Conservation (phyloP, 1,140 invertebrate genomes). For the Hypsibius dujardini region DNA sequence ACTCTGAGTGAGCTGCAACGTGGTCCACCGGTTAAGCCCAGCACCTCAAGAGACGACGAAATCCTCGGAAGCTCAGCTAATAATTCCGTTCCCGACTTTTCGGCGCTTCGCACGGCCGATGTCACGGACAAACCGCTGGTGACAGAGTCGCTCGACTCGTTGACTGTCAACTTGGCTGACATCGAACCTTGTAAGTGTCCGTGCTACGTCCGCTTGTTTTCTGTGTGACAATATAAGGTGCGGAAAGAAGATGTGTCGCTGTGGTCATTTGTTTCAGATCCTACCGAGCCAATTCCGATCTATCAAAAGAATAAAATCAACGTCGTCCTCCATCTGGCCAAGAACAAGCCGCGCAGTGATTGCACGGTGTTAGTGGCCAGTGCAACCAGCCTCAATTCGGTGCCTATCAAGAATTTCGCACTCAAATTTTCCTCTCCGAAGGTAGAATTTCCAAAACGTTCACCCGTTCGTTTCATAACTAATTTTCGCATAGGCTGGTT, state of each 20-base stretch:
- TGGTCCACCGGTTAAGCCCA: neutral
- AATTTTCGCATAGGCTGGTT: neutral
- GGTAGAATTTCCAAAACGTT: neutral
- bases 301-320: slow-evolving; percentile 6
- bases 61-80: neutral
- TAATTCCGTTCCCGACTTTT: neutral
- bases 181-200: neutral
- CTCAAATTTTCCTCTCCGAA: neutral
- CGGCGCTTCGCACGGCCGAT: neutral
- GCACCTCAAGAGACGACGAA: neutral
- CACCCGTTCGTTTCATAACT: neutral
- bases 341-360: neutral
- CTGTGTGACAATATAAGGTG: neutral
- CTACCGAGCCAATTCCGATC: neutral
- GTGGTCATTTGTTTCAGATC: neutral
- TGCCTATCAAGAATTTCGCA: neutral
- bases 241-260: neutral
- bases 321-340: neutral
- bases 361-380: neutral
- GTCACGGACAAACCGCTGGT: neutral
- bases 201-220: neutral
- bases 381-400: neutral
- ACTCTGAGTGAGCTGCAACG: slow-evolving; percentile 14
- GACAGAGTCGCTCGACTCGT: neutral
- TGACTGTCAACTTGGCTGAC: neutral